Percentiles rank a stretch among this genome's conserved stretches.
Evolutionary conservation across 23 tunicate species (phyloP).

Genomic region (Oikopleura dioica): DNA sequence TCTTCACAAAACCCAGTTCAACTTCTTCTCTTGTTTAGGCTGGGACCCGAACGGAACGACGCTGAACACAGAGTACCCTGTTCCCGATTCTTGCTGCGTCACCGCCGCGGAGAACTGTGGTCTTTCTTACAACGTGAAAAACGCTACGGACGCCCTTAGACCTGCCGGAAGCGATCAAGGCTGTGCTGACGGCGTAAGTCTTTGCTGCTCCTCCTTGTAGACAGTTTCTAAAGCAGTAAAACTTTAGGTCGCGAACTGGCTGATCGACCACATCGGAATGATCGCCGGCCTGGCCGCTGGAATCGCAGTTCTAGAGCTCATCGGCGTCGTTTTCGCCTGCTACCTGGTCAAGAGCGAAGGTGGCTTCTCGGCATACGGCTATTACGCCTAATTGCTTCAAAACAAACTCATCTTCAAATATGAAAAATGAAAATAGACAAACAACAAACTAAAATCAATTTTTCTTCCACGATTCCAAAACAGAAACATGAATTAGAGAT

Average conservation of each 20-base stretch:
- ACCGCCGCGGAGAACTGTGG: background rate
- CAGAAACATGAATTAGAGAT: too few species aligned
- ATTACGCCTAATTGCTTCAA: too few species aligned
- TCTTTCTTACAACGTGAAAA: background rate
- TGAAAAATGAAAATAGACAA: too few species aligned
- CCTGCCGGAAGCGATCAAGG: background rate
- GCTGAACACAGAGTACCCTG: background rate
- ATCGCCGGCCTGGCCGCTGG: background rate
- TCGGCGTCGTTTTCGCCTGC: background rate
- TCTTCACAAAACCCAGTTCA: too few species aligned
- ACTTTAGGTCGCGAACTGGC: background rate
- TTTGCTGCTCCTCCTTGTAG: background rate
- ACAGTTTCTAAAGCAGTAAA: background rate
- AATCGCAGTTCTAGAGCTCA: background rate
- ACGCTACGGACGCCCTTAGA: background rate
- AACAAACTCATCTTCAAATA: too few species aligned
- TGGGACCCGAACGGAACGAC: background rate
- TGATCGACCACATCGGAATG: background rate
- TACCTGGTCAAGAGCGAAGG: background rate
- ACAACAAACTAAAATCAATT: too few species aligned
- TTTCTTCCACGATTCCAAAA: too few species aligned
- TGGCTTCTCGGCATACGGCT: too few species aligned
- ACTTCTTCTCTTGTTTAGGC: background rate
- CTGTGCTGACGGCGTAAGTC: background rate
- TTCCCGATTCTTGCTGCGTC: constrained; percentile 1